These are phyloP conservation scores for Tachina lurida DNA, from an alignment of 2,888 invertebrate genomes.

Conservation along the genomic window DNA sequence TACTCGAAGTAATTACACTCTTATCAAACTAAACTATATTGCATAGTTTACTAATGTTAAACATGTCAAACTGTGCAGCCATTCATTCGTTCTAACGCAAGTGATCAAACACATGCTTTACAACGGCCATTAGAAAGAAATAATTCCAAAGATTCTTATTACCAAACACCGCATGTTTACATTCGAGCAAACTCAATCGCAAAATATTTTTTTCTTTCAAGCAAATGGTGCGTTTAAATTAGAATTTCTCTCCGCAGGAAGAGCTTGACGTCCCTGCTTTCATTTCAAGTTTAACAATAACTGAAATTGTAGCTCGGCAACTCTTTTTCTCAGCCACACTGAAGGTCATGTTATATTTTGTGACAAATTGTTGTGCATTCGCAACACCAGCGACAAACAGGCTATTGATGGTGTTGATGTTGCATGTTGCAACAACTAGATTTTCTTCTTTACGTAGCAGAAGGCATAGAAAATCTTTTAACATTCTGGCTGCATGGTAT, in stretches of 20 bases:
- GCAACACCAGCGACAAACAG: slow-evolving; percentile 46
- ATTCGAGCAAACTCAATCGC: slow-evolving; percentile 46
- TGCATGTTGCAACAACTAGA: slow-evolving; percentile 8
- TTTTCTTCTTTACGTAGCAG: slow-evolving; percentile 1
- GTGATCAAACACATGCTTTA: slow-evolving; percentile 38
- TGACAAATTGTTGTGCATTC: slow-evolving; percentile 76
- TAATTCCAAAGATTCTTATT: slow-evolving; percentile 3
- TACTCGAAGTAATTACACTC: slow-evolving; percentile 51
- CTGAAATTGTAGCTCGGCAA: not conserved
- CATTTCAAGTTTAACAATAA: not conserved
- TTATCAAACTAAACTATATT: slow-evolving; percentile 57
- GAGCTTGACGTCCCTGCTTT: slow-evolving; percentile 8
- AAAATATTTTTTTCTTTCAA: not conserved
- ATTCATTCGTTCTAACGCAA: slow-evolving; percentile 8
- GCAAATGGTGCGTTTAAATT: not conserved
- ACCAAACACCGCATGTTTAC: slow-evolving; percentile 9
- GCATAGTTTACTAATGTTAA: slow-evolving; percentile 36
- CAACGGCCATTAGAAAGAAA: slow-evolving; percentile 44
- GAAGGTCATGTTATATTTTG: slow-evolving; percentile 74
- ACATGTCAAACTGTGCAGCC: slow-evolving; percentile 44
- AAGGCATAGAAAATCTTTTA: slow-evolving; percentile 6
- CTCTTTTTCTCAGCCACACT: not conserved
- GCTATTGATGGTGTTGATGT: slow-evolving; percentile 7
- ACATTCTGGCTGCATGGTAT: not conserved
- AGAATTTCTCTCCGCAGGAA: not conserved